Conservation (phyloP, 2,113 vertebrate genomes). For the Narcine bancroftii region DNA sequence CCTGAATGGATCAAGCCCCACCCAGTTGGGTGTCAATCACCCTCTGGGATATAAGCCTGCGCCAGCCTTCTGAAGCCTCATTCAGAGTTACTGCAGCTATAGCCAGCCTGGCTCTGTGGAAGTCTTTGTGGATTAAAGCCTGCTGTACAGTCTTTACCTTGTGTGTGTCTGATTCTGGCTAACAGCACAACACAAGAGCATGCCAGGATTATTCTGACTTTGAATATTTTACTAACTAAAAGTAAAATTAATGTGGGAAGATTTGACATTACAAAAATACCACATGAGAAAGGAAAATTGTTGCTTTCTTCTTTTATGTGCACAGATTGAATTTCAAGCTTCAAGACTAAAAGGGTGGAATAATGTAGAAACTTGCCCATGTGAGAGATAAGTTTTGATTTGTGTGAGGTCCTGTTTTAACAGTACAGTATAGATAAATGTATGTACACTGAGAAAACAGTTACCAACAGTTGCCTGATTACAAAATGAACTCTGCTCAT, state of each 20-base stretch:
- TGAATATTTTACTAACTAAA: conserved; percentile 18
- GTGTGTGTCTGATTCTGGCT: too few species aligned
- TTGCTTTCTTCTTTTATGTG: conserved; percentile 14
- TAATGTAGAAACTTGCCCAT: neutral
- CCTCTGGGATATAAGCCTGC: too few species aligned
- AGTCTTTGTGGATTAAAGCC: too few species aligned
- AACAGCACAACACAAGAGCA: too few species aligned
- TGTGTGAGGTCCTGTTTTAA: conserved; percentile 11
- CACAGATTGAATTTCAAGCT: conserved; percentile 30
- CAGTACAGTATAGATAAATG: neutral
- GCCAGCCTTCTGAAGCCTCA: too few species aligned
- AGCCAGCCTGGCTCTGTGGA: too few species aligned
- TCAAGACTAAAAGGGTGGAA: neutral
- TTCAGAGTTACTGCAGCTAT: too few species aligned
- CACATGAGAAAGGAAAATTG: neutral
- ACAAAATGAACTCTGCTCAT: neutral
- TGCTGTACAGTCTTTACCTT: too few species aligned
- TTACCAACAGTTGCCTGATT: neutral
- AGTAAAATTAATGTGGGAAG: conserved; percentile 26
- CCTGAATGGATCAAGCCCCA: too few species aligned
- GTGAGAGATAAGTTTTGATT: neutral
- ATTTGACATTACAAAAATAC: conserved; percentile 21
- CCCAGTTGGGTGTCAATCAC: too few species aligned
- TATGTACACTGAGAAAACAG: too few species aligned
- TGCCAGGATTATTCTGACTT: conserved; percentile 13